Evolutionary conservation across 2,113 vertebrate genomes (phyloP).

Genomic region (Orycteropus afer): DNA sequence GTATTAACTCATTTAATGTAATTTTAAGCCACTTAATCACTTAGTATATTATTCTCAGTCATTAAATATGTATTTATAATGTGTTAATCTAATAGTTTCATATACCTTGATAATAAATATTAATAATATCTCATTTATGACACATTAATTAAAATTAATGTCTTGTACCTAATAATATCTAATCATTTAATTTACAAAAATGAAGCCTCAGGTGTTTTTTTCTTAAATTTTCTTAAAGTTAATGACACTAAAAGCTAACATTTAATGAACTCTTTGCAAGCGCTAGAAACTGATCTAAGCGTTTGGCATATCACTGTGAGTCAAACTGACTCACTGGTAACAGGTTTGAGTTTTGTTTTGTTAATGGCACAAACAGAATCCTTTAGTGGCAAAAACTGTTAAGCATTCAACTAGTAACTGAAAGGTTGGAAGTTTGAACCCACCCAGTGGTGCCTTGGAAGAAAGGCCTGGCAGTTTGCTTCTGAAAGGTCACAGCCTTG

Average conservation of each 20-base stretch:
- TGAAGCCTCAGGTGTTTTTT: not conserved
- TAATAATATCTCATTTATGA: conserved; percentile 1
- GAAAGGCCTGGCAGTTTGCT: not conserved
- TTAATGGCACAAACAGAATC: not conserved
- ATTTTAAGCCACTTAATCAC: conserved; percentile 26
- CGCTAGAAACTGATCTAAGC: not conserved
- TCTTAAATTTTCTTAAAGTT: conserved; percentile 17
- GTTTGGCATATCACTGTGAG: not conserved
- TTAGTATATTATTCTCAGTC: conserved; percentile 25
- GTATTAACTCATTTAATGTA: conserved; percentile 1
- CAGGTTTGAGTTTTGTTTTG: not conserved
- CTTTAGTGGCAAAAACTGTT: not conserved
- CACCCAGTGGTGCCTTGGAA: not conserved
- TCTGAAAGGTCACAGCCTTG: not conserved
- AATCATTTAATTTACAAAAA: conserved; percentile 41
- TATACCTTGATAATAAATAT: not conserved
- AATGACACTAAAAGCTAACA: not conserved
- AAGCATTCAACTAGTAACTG: no score
- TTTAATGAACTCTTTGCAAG: not conserved
- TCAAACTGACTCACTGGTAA: no score
- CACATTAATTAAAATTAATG: conserved; percentile 25
- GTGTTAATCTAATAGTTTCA: not conserved
- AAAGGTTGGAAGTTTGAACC: not conserved
- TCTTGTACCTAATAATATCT: not conserved
- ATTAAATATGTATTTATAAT: conserved; percentile 24